Base-by-base conservation (phyloP, 2,113 vertebrate genomes). In the Dolichotis patagonum region DNA sequence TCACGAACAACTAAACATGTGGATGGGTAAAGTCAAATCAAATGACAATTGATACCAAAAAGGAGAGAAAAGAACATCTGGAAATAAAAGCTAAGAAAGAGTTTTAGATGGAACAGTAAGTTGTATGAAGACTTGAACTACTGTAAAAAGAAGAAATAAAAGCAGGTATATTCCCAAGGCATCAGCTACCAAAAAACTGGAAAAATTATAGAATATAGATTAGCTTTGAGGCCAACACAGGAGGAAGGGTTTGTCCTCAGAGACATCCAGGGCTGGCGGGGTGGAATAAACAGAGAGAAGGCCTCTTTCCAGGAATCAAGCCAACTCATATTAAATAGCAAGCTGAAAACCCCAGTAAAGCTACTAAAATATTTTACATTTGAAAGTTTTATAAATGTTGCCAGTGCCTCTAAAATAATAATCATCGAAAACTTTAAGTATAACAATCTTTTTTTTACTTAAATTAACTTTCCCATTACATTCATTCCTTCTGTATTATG, bases 41-140 rank as follows among this genome's bases (percentile, higher is more conserved):
- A 89, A 63, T 65, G 46, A 82, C 11, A 54, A 9, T 24, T 9
- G 46, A 22, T 62, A 85, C 73, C 14, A 52, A 43, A 56, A 41
- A 49, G 17, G 10, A 67, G 43, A 19, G 52, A 84, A 75, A 62
- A 60, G 16, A 58, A 52, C 26, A 22, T 43, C 11, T 88, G 63
- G 87, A 82, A 93, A 77, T 85, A 52, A 63, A 60, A 85, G 46
- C 93, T 86, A 62, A 94, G 30, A 69, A 81, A 49, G 83, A 88
- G 78, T 85, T 69, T 10, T 83, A 63, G 43, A 43, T 86, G 52
- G 86, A 88, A 85, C 28, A 73, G 43, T 75, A 82, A 41, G 69
- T 67, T 49, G 52, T 26, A 46, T 0, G 7, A 54, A 75, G 90
- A 5, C 56, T 91, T 41, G 26, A 16, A n/a, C 5, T 32, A 38